Conservation (phyloP, 2,797 vertebrate species). For the Chelmon rostratus region DNA sequence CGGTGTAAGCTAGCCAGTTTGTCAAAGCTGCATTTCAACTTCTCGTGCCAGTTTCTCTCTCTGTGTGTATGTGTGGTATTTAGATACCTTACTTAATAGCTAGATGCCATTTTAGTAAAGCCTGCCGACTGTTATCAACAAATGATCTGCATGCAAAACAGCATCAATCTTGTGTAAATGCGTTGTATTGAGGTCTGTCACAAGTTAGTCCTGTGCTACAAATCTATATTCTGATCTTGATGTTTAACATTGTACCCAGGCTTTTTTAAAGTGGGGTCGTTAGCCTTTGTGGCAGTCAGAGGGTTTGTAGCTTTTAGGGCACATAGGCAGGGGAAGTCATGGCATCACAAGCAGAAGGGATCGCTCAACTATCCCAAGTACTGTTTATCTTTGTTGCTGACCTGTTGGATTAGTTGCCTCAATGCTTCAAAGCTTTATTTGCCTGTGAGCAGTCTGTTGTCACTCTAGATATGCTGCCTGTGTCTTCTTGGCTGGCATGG, state of each 20-base stretch:
- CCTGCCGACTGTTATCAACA: constrained; percentile 21
- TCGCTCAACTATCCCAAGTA: background rate
- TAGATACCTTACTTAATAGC: background rate
- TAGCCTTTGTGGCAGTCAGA: background rate
- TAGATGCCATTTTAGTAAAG: constrained; percentile 4
- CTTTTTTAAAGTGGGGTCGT: background rate
- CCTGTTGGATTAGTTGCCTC: background rate
- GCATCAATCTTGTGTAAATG: background rate
- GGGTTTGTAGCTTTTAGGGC: background rate
- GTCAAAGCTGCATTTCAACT: background rate
- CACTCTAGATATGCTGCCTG: background rate
- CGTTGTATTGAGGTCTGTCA: background rate
- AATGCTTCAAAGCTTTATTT: constrained; percentile 8
- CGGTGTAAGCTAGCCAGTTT: background rate
- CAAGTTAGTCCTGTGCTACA: background rate
- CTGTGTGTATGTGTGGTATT: background rate
- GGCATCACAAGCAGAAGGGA: background rate
- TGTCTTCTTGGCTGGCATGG: background rate
- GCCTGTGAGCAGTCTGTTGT: constrained; percentile 11
- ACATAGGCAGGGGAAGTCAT: background rate
- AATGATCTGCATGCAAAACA: constrained; percentile 6
- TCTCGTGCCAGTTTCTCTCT: background rate
- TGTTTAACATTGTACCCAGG: background rate
- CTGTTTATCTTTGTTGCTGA: constrained; percentile 15
- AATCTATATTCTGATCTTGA: background rate